These are phyloP conservation scores for Diaphora mendica DNA, from an alignment of 2,888 invertebrate genomes.

Conservation along the genomic window DNA sequence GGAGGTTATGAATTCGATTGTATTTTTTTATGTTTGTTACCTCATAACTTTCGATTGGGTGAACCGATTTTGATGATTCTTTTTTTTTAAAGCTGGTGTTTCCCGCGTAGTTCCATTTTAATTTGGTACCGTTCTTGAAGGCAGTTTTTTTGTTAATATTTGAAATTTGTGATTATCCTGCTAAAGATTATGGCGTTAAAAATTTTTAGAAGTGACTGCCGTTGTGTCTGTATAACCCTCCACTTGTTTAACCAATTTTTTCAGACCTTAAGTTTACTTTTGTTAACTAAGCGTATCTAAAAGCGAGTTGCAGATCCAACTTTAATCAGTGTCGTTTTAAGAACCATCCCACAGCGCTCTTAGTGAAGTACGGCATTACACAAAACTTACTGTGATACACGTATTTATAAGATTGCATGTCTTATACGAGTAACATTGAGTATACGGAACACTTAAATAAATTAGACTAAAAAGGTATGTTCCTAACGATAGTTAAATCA, in stretches of 20 bases:
- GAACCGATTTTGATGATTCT: too few species aligned
- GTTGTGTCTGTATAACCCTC: too few species aligned
- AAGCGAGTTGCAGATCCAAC: not conserved
- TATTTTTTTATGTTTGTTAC: too few species aligned
- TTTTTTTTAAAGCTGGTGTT: too few species aligned
- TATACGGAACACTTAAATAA: slow-evolving; percentile 9
- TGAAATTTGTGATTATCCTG: too few species aligned
- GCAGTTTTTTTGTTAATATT: too few species aligned
- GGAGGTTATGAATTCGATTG: too few species aligned
- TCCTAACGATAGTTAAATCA: slow-evolving; percentile 28
- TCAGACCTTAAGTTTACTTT: not conserved
- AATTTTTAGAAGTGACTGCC: too few species aligned
- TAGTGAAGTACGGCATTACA: not conserved
- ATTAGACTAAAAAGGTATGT: slow-evolving; percentile 37
- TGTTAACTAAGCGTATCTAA: not conserved
- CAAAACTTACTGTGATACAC: not conserved
- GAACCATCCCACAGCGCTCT: not conserved
- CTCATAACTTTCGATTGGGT: too few species aligned
- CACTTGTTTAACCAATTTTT: not conserved
- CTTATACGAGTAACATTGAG: not conserved
- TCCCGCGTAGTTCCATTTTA: too few species aligned
- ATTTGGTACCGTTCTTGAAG: too few species aligned
- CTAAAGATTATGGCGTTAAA: too few species aligned
- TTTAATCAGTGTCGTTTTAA: not conserved
- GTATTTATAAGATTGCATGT: not conserved